Evolutionary conservation across 2,113 vertebrate genomes (phyloP).

Genomic region (Pleuronectes platessa): DNA sequence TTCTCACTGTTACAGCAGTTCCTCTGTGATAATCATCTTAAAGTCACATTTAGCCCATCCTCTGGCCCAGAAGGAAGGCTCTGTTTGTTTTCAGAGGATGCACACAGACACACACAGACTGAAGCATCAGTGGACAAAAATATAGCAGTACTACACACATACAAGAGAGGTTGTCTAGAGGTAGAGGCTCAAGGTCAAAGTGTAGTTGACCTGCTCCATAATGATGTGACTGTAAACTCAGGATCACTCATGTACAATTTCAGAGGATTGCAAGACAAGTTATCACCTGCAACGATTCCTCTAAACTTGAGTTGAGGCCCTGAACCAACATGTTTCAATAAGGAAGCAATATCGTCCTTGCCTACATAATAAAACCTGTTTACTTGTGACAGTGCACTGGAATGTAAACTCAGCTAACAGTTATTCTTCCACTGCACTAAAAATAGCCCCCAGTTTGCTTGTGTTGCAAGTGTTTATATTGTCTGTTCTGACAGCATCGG

Average conservation of each 20-base stretch:
- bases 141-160: background rate
- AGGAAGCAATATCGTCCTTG: constrained; percentile 13
- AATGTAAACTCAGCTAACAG: constrained; percentile 38
- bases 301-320: background rate
- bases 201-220: background rate
- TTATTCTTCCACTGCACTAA: constrained; percentile 11
- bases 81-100: constrained; percentile 61
- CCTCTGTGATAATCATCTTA: constrained; percentile 60
- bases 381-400: background rate
- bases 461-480: constrained; percentile 16
- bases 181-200: constrained; percentile 16
- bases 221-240: background rate
- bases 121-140: background rate
- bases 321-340: background rate
- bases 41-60: constrained; percentile 42
- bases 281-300: background rate
- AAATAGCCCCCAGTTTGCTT: constrained; percentile 49
- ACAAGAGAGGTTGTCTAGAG: background rate
- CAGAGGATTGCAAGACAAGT: background rate
- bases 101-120: constrained; percentile 30
- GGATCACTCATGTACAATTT: background rate
- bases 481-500: constrained; percentile 21
- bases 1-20: constrained; percentile 30
- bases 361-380: constrained; percentile 21
- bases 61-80: constrained; percentile 52